Base-by-base conservation (phyloP, 2,888 invertebrate species). In the Hirtodrosophila histrioides region DNA sequence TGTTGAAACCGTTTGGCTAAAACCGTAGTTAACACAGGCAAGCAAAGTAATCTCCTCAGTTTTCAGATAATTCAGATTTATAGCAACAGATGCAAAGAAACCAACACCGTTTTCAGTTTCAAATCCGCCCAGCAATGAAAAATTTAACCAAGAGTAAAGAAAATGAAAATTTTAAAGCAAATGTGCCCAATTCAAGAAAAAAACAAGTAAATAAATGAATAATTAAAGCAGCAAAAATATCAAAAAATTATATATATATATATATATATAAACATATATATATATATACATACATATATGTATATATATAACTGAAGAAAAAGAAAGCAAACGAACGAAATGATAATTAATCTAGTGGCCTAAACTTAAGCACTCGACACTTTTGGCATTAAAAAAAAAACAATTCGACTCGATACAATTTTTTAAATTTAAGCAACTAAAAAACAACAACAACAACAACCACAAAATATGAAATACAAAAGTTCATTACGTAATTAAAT, bases 21-120 rank as follows among this genome's bases (percentile, higher is more conserved):
- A 41, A 31, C 24, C 31, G 41, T 50, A 71, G 76, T 63, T 75
- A 68, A 78, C 33, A 46, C 11, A 36, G 24, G 55, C 6, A 31
- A 31, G 9, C 31, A 31, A 36, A 48, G n/a, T n/a, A 51, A 35
- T 55, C 36, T 61, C 48, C 33, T 71, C n/a, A 79, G 80, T 79
- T 83, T 45, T 56, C 63, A 57, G 35, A 51, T 49, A 50, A 12
- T 53, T 57, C 69, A 57, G 53, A 54, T 43, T 40, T 33, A 44
- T 7, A 31, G 7, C 7, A 53, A 62, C 35, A 62, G 55, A 50
- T 37, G 44, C 60, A 66, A 46, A 44, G 51, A 53, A 64, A 73
- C 65, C 70, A 78, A 72, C 60, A 83, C 83, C 74, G 80, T 80
- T 81, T 82, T 86, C 86, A 86, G 84, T 82, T 82, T 75, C 44